phyloP scores from a whole-genome alignment of 2,888 invertebrate genomes.

The Muscina levida region DNA sequence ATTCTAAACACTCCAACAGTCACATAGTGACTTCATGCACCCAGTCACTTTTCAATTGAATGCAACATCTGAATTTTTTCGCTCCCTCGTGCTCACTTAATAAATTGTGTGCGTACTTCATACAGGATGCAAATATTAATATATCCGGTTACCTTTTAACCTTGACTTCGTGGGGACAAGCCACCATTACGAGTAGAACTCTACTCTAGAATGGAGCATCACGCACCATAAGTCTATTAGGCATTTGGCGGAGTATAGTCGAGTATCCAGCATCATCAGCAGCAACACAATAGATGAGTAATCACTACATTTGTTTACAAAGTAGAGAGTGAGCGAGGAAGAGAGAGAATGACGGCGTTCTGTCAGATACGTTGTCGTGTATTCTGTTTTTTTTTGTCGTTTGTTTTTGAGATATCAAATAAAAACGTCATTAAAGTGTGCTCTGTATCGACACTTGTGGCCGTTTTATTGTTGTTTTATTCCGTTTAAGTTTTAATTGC shows the following conservation, averaged over 20 bases:
- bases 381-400: no score
- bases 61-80: no score
- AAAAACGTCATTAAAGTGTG: not conserved
- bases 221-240: no score
- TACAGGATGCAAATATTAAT: not conserved
- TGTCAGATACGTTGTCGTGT: no score
- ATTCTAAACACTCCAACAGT: not conserved
- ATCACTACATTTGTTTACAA: constrained; percentile 30
- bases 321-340: no score
- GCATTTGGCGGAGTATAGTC: no score
- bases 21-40: no score
- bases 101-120: not conserved
- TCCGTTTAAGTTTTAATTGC: not conserved
- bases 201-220: no score
- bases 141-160: constrained; percentile 1
- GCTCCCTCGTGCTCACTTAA: not conserved
- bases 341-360: no score
- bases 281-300: constrained; percentile 29
- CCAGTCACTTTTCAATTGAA: constrained; percentile 12
- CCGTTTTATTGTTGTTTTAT: not conserved
- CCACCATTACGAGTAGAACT: no score
- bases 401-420: not conserved
- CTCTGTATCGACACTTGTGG: not conserved
- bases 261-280: no score
- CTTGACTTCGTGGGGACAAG: not conserved